Evolutionary conservation across 2,797 vertebrate genomes (phyloP).

Genomic region (Sebastes nivosus): DNA sequence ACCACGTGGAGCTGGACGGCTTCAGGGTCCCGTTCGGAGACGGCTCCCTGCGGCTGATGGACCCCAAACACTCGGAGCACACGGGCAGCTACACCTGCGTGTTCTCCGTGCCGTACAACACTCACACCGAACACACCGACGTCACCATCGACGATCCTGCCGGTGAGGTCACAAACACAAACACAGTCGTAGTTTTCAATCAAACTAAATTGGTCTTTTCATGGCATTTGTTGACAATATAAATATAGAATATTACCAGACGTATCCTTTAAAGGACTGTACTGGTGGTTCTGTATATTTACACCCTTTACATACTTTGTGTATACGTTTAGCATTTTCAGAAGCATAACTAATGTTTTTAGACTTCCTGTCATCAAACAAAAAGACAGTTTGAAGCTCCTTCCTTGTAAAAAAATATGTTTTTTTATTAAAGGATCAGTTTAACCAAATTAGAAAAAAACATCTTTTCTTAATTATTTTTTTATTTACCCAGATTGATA

Average conservation of each 20-base stretch:
- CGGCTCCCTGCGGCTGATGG: slow-evolving; percentile 76
- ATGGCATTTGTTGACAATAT: not conserved
- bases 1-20: slow-evolving; percentile 58
- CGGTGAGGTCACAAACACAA: slow-evolving; percentile 22
- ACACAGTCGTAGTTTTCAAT: fast-evolving
- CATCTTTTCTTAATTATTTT: not conserved
- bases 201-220: not conserved
- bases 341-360: not conserved
- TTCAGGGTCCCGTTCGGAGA: slow-evolving; percentile 65
- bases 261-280: not conserved
- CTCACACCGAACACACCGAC: slow-evolving; percentile 57
- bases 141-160: slow-evolving; percentile 49
- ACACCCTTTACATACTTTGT: not conserved
- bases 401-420: not conserved
- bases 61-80: slow-evolving; percentile 51
- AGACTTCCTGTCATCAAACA: not conserved
- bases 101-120: slow-evolving; percentile 53
- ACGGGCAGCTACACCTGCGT: slow-evolving; percentile 76
- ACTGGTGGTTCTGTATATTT: not conserved
- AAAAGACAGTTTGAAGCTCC: not conserved
- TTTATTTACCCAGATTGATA: fast-evolving
- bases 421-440: not conserved
- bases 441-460: not conserved
- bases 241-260: not conserved
- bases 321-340: no score